A percentile compares a stretch with the other conserved stretches of the same genome.
These are phyloP conservation scores for Heliothis peltigera DNA, from an alignment of 2,888 invertebrate species.

Conservation along the genomic window DNA sequence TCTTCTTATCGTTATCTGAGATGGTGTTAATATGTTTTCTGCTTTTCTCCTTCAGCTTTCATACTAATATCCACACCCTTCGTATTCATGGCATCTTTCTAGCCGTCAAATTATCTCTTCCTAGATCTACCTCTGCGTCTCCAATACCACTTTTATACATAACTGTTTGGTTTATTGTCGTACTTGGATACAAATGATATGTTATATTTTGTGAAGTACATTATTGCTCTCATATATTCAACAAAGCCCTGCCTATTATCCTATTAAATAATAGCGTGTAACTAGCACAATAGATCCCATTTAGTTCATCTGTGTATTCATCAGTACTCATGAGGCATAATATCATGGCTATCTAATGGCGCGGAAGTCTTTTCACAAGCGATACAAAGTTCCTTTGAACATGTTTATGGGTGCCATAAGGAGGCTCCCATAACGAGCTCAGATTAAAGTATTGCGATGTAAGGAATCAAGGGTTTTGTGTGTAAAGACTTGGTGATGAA, in stretches of 20 bases:
- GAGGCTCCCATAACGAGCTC: slow-evolving; percentile 20
- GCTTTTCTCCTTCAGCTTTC: too few species aligned
- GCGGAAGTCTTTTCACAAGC: slow-evolving; percentile 57
- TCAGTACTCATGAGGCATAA: slow-evolving; percentile 11
- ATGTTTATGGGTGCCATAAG: slow-evolving; percentile 47
- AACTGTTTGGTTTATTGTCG: too few species aligned
- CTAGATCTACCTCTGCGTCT: too few species aligned
- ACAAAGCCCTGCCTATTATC: slow-evolving; percentile 7
- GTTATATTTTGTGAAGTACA: background rate
- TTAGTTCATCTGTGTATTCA: slow-evolving; percentile 11
- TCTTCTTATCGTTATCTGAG: too few species aligned
- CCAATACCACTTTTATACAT: too few species aligned
- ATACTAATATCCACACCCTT: too few species aligned
- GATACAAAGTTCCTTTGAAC: slow-evolving; percentile 50
- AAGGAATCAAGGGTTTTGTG: slow-evolving; percentile 13
- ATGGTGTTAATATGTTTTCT: too few species aligned
- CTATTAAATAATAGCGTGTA: background rate
- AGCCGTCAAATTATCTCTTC: too few species aligned
- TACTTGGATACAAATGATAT: background rate
- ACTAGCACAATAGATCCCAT: slow-evolving; percentile 15
- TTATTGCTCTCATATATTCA: background rate
- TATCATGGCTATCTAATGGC: slow-evolving; percentile 45
- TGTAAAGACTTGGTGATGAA: background rate
- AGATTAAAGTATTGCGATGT: slow-evolving; percentile 31
- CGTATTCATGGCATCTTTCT: too few species aligned